phyloP scores from a whole-genome alignment of 2,888 invertebrate genomes.

The Torymus texanus region DNA sequence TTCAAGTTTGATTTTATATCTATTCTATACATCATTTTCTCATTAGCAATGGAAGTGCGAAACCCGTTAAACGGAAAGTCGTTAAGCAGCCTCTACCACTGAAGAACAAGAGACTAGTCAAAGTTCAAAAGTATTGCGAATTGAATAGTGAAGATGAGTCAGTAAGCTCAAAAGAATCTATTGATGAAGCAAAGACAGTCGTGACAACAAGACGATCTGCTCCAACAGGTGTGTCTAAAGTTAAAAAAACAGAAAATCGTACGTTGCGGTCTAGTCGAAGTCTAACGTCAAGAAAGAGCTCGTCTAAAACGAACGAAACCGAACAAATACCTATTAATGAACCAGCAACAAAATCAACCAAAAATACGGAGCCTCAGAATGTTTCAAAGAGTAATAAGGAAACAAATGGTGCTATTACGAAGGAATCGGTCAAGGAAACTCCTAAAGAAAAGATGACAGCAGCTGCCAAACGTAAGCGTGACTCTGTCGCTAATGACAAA shows the following conservation, averaged over 20 bases:
- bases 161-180: slow-evolving; percentile 65
- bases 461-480: slow-evolving; percentile 50
- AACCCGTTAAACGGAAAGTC: slow-evolving; percentile 36
- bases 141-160: slow-evolving; percentile 69
- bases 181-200: slow-evolving; percentile 58
- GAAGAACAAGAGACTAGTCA: slow-evolving; percentile 66
- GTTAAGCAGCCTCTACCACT: slow-evolving; percentile 5
- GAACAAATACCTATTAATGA: not conserved
- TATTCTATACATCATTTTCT: not conserved
- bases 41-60: slow-evolving; percentile 11
- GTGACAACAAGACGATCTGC: slow-evolving; percentile 24
- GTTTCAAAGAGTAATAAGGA: slow-evolving; percentile 18
- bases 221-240: not conserved
- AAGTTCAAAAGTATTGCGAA: slow-evolving; percentile 68
- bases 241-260: slow-evolving; percentile 59
- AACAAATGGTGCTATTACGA: not conserved
- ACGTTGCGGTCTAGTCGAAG: slow-evolving; percentile 63
- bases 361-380: slow-evolving; percentile 20
- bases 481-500: slow-evolving; percentile 50
- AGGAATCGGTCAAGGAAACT: slow-evolving; percentile 24
- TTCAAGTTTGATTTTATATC: not conserved
- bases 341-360: not conserved
- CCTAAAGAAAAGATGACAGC: slow-evolving; percentile 18
- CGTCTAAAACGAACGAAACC: slow-evolving; percentile 15
- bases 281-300: slow-evolving; percentile 12